These are phyloP conservation scores for Palythoa grandiflora DNA, from an alignment of 92 coral and sea anemone species.

Conservation along the genomic window DNA sequence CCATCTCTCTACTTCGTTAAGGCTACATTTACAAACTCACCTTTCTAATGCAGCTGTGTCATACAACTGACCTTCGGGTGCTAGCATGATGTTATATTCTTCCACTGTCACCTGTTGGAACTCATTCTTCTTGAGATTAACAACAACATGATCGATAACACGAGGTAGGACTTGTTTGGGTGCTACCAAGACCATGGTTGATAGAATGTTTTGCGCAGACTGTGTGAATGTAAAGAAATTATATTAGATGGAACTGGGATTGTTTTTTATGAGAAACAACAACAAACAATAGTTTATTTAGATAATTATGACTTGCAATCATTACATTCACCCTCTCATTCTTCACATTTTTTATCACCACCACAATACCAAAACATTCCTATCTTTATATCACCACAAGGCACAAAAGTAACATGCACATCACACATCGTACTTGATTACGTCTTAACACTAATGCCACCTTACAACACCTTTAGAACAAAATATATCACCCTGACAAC, in stretches of 20 bases:
- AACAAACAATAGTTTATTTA: no score
- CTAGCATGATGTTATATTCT: conserved; percentile 81
- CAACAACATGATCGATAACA: conserved; percentile 62
- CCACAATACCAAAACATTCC: no score
- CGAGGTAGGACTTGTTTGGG: conserved; percentile 74
- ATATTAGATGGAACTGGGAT: neutral
- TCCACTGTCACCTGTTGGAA: conserved; percentile 79
- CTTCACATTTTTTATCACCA: no score
- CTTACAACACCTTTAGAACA: no score
- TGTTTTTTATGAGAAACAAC: neutral
- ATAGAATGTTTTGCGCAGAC: conserved; percentile 74
- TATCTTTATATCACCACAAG: no score
- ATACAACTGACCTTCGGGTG: conserved; percentile 85
- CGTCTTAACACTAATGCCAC: no score
- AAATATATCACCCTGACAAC: no score
- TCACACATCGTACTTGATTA: no score
- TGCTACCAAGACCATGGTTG: conserved; percentile 63
- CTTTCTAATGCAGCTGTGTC: conserved; percentile 75
- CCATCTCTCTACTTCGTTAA: no score
- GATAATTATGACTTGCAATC: neutral
- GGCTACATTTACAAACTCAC: conserved; percentile 23
- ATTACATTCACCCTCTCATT: no score
- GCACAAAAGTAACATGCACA: no score
- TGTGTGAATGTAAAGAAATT: neutral
- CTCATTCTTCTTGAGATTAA: conserved; percentile 54